Percentiles rank a stretch among this genome's conserved stretches.
phyloP scores from a whole-genome alignment of 1,140 invertebrate genomes.

The Sarcophaga bullata region DNA sequence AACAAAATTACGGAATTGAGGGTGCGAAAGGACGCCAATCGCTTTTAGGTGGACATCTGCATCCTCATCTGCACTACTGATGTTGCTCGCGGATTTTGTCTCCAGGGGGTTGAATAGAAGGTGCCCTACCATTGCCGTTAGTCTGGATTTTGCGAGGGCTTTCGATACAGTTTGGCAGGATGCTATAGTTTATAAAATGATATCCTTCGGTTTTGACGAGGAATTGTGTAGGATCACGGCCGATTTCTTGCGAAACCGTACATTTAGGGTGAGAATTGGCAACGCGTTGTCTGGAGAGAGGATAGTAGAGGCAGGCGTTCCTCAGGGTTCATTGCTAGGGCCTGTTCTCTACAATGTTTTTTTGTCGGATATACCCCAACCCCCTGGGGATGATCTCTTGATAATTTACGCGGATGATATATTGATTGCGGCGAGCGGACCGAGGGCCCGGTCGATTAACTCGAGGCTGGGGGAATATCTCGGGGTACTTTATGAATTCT shows the following conservation, averaged over 20 bases:
- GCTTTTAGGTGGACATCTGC: neutral
- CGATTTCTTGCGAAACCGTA: neutral
- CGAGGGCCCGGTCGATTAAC: neutral
- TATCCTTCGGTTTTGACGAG: neutral
- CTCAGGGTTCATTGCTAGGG: neutral
- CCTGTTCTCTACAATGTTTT: neutral
- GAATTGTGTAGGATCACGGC: neutral
- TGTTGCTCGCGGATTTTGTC: neutral
- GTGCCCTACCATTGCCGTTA: neutral
- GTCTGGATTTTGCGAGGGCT: neutral
- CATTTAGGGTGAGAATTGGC: neutral
- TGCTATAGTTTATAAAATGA: neutral
- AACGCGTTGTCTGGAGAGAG: neutral
- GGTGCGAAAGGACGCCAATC: neutral
- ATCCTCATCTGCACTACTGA: neutral
- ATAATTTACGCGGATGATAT: constrained; percentile 1
- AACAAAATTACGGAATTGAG: neutral
- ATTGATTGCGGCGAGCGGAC: neutral
- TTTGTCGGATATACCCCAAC: neutral
- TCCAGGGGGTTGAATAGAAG: neutral
- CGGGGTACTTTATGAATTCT: neutral
- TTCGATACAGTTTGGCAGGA: neutral
- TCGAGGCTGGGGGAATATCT: neutral
- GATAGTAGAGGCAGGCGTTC: neutral
- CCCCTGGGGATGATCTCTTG: neutral